Base-by-base conservation (phyloP, 2,113 vertebrate species). In the Aegithalos caudatus region DNA sequence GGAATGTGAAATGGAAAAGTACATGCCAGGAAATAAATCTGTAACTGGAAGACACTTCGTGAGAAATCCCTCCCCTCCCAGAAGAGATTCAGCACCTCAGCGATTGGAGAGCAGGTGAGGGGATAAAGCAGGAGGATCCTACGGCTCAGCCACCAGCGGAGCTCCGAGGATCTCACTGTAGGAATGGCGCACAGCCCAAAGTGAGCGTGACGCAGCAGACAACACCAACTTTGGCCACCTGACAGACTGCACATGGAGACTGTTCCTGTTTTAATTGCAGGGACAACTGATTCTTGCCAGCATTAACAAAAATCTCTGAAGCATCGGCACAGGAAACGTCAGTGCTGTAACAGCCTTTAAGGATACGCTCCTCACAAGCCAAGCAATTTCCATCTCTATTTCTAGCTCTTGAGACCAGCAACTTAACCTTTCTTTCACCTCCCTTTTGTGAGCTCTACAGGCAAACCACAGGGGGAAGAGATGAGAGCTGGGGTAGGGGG, bases 381-480 rank as follows among this genome's bases (percentile, higher is more conserved):
- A 81, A 70, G 89, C 76, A 74, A 82, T 92, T 91, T 94, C 76
- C 86, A 90, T 58, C 97, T 96, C 92, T 96, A 77, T 96, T 97
- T 96, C 93, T 88, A 96, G 96, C 95, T 97, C 96, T 95, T 58
- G 69, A 95, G 95, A 97, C 86, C 90, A 80, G 76, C 67, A 94
- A 82, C 92, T 96, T 94, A 96, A 93, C 92, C 94, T 94, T 48
- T n/a, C 38, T 48, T 85, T 95, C 88, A 93, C 93, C 85, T 96
- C 88, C 72, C 80, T 83, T 96, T 86, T 95, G 72, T 70, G 64
- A 93, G 60, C 57, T 80, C 64, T 83, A 23, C 56, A 73, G 44
- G 88, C 40, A 1, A 95, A 74, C 71, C 67, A 66, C 20, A 1
- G 60, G 56, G 84, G 60, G 76, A 89, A 74, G 62, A 96, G 85